A percentile compares a stretch with the other conserved stretches of the same genome.
Conservation (phyloP, 2,888 invertebrate genomes). For the Drosophila emarginata region DNA sequence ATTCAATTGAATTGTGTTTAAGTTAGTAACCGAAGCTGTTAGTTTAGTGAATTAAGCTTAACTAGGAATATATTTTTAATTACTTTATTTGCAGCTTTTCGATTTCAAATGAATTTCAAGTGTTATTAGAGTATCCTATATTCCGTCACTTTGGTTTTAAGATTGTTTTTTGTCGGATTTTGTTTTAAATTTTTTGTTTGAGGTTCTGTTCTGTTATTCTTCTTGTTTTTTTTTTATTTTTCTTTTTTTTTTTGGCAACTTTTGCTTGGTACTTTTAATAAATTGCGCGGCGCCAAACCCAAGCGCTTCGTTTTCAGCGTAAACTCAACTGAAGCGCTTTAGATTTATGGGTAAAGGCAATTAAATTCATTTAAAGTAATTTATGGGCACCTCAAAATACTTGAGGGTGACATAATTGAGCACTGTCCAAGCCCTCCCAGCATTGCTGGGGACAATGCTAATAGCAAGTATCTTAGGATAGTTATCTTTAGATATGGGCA, state of each 20-base stretch:
- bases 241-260: constrained; percentile 25
- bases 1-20: neutral
- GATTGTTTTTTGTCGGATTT: neutral
- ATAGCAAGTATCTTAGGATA: constrained; percentile 5
- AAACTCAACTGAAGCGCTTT: constrained; percentile 72
- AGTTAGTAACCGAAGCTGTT: neutral
- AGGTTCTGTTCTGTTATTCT: neutral
- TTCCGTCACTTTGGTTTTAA: neutral
- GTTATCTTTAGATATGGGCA: constrained; percentile 4
- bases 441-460: neutral
- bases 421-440: constrained; percentile 5
- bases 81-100: neutral
- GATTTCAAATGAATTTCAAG: neutral
- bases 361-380: constrained; percentile 74
- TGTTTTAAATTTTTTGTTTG: neutral
- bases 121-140: constrained; percentile 5
- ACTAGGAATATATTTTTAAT: neutral
- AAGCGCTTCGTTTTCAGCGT: constrained; percentile 62
- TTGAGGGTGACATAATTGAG: constrained; percentile 73
- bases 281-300: constrained; percentile 70
- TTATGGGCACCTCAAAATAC: constrained; percentile 58
- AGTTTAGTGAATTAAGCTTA: neutral
- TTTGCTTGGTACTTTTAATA: constrained; percentile 61
- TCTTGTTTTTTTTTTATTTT: neutral
- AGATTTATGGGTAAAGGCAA: constrained; percentile 72